Evolutionary conservation across 2,797 vertebrate genomes (phyloP), one percentile per base, ranked within the genome.

Genomic region (Calcarius lapponicus): DNA sequence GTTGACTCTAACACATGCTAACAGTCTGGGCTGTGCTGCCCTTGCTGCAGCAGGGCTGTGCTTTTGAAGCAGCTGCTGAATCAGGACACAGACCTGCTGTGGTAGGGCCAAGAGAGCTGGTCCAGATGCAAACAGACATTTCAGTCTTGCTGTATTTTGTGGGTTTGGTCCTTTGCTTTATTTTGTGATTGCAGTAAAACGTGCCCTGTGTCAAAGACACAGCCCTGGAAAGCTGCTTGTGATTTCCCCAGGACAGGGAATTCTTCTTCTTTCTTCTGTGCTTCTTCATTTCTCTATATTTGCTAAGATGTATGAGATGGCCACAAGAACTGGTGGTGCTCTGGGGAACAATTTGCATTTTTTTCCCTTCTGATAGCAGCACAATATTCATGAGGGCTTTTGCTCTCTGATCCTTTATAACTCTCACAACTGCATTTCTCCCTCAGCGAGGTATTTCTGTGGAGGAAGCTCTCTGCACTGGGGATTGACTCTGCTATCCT

Each of bases 261-360:
- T 24, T 42, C 5, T 53, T 53, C 48, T 24, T 42, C 5, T 32
- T 53, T 56, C 53, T 56, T 71, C 26, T 73, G 14, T 22, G 12
- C 24, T 53, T 32, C 13, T 72, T 56, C 60, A 29, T 48, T 6
- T 28, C 11, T 47, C 34, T 4, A 0, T 29, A 16, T 48, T 57
- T 81, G 11, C 47, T 80, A 28, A 65, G 31, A 53, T 1, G 0
- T n/a, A 4, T 1, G 0, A 58, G 36, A 10, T 6, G 10, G 3
- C 53, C 10, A 3, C 25, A 57, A 36, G 47, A 40, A 21, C 19
- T 48, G 22, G 18, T 45, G 4, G 12, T 78, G 21, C 17, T 86
- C 47, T 42, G 17, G n/a, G 57, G 61, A 83, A 22, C 7, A 3
- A 2, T 28, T 73, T 70, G 14, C 11, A 45, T 24, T 11, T 75